Evolutionary conservation across 1,140 invertebrate genomes (phyloP), one percentile per base, ranked within the genome.

Genomic region (Zaprionus nigranus): DNA sequence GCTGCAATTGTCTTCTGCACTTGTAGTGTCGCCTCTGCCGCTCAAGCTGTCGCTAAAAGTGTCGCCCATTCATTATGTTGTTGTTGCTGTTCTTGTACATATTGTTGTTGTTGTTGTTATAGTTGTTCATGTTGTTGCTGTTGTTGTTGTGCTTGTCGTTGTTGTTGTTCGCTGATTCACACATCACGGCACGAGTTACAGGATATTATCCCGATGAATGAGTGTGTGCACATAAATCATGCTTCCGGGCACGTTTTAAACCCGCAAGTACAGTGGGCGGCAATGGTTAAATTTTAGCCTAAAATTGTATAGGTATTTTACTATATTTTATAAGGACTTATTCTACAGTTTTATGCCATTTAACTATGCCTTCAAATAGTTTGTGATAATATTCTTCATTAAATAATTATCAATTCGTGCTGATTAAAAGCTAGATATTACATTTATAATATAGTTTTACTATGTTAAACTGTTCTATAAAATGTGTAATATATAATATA

Each of bases 151-250:
- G 34, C 6, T 58, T 53, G 43, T 17, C 28, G n/a, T 69, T 67
- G 53, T 49, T 57, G 26, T 67, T 67, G n/a, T 36, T 17, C 15
- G 59, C 17, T 65, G 67, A 63, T 64, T 60, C 68, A 75, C 60
- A 75, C 73, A 75, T 75, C 54, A 34, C 26, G 9, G 11, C 9
- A n/a, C 38, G 53, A 58, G 53, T 43, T 36, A 43, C 73, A 71
- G 73, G 67, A 75, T 75, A 75, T 71, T 75, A 71, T 75, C 54
- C 73, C 65, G 66, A 40, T 57, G 72, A 62, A 75, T 62, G 65
- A 62, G 51, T 69, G 66, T 63, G 73, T 58, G 73, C 58, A 64
- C 73, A 75, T 75, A 75, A 75, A 56, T 75, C 73, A 71, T 59
- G 22, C 63, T 63, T 46, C 7, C 73, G 58, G 60, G 36, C 64